Percentiles rank a stretch among this genome's conserved stretches.
Evolutionary conservation across 2,888 invertebrate species (phyloP).

Genomic region (Myopa tessellatipennis): DNA sequence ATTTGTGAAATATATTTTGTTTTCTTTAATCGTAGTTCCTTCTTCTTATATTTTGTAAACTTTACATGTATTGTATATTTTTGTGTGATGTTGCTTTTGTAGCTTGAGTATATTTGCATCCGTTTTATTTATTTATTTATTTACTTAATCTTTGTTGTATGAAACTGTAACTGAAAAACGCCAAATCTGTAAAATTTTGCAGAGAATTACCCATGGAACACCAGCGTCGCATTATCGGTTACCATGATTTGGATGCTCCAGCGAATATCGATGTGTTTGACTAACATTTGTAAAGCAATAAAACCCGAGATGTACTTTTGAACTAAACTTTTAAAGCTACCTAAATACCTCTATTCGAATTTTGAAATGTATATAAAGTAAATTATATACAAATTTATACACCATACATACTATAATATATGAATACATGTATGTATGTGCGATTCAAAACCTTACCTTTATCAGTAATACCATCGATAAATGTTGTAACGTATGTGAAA

Average conservation of each 20-base stretch:
- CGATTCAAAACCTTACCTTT: neutral
- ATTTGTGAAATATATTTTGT: no score
- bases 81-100: conserved; percentile 29
- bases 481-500: no score
- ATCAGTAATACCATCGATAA: no score
- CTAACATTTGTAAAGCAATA: conserved; percentile 51
- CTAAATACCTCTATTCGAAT: neutral
- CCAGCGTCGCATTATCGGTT: conserved; percentile 84
- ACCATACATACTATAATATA: neutral
- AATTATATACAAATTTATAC: neutral
- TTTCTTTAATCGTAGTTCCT: no score
- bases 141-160: conserved; percentile 7
- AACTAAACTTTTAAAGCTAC: neutral
- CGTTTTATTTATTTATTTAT: conserved; percentile 45
- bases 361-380: neutral
- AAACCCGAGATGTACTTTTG: neutral
- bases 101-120: no score
- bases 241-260: conserved; percentile 92
- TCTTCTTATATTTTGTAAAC: no score
- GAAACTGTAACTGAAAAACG: conserved; percentile 55
- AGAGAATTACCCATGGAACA: conserved; percentile 75
- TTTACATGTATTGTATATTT: conserved; percentile 13
- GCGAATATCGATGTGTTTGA: conserved; percentile 81
- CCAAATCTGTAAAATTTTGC: conserved; percentile 68
- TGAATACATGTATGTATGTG: neutral